These are phyloP conservation scores for Magallana angulata DNA, from an alignment of 1,140 invertebrate species.

Conservation along the genomic window DNA sequence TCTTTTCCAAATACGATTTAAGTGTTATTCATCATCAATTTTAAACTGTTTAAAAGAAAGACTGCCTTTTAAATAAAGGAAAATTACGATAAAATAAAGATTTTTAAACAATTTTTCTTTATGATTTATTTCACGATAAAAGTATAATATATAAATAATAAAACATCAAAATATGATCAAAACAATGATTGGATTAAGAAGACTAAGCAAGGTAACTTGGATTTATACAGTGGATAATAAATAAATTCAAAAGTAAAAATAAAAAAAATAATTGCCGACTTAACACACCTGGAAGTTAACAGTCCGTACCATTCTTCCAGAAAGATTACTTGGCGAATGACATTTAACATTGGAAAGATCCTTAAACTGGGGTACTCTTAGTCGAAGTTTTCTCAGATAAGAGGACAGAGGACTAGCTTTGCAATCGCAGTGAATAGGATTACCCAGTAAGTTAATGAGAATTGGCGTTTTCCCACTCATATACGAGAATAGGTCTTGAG, in stretches of 20 bases:
- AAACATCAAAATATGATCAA: neutral
- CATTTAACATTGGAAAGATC: neutral
- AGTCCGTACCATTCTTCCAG: conserved; percentile 19
- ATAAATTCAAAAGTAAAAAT: neutral
- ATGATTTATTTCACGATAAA: neutral
- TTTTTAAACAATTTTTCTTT: too few species aligned
- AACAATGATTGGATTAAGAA: neutral
- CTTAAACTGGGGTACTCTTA: neutral
- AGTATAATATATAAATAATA: neutral
- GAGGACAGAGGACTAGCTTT: neutral
- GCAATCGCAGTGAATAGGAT: conserved; percentile 37
- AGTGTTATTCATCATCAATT: too few species aligned
- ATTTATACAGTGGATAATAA: conserved; percentile 4
- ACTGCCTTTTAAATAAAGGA: too few species aligned
- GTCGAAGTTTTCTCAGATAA: neutral
- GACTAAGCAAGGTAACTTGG: neutral
- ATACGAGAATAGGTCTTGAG: neutral
- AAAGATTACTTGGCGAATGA: neutral
- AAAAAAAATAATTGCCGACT: neutral
- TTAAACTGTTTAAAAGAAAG: too few species aligned
- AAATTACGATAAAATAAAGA: too few species aligned
- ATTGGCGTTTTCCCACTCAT: conserved; percentile 11
- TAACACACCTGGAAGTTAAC: conserved; percentile 1
- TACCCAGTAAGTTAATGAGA: conserved; percentile 3
- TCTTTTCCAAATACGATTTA: too few species aligned